Evolutionary conservation across 2,888 invertebrate genomes (phyloP).

Genomic region (Tetheella fluctuosa): DNA sequence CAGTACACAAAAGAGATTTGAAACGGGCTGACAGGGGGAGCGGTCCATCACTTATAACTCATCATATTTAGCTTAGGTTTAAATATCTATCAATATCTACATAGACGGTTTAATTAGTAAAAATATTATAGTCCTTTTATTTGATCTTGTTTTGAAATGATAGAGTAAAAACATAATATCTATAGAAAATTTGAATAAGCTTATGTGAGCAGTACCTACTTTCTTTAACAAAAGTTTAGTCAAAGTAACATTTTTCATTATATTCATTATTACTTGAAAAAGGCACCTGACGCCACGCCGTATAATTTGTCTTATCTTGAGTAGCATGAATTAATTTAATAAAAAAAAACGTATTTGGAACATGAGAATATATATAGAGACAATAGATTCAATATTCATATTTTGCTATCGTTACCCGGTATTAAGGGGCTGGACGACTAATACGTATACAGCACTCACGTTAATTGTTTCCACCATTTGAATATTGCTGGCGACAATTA

Average conservation of each 20-base stretch:
- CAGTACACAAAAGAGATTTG: slow-evolving; percentile 81
- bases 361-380: not conserved
- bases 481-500: slow-evolving; percentile 83
- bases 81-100: not conserved
- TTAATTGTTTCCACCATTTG: slow-evolving; percentile 84
- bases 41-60: slow-evolving; percentile 61
- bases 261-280: too few species aligned
- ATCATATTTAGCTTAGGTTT: slow-evolving; percentile 54
- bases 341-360: too few species aligned
- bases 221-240: too few species aligned
- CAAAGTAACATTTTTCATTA: too few species aligned
- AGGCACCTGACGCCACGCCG: too few species aligned
- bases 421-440: slow-evolving; percentile 38
- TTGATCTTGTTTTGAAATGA: not conserved
- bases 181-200: too few species aligned
- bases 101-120: not conserved
- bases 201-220: too few species aligned
- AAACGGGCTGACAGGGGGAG: slow-evolving; percentile 58
- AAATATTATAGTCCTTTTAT: not conserved
- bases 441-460: slow-evolving; percentile 74
- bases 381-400: slow-evolving; percentile 15
- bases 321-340: slow-evolving; percentile 8
- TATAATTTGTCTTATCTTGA: slow-evolving; percentile 8
- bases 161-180: not conserved
- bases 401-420: slow-evolving; percentile 28